These are phyloP conservation scores for Netelia melanura DNA, from an alignment of 2,888 invertebrate genomes.

Conservation along the genomic window DNA sequence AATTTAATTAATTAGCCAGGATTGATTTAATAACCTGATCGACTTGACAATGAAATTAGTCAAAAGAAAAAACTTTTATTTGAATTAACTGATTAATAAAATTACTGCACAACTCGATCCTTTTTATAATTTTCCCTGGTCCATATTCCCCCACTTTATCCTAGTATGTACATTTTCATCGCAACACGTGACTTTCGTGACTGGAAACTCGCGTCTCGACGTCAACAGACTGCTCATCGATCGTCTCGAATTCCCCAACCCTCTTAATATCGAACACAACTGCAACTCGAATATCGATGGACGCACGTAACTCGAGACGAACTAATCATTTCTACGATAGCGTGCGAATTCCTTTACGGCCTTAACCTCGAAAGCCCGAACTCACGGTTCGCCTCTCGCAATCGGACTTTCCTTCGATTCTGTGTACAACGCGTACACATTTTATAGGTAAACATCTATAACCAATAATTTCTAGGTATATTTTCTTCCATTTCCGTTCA, in stretches of 20 bases:
- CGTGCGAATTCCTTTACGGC: slow-evolving; percentile 64
- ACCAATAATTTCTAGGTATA: not conserved
- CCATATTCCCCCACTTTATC: too few species aligned
- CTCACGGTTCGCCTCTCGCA: not conserved
- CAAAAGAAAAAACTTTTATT: too few species aligned
- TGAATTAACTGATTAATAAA: too few species aligned
- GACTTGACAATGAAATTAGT: too few species aligned
- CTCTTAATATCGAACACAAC: not conserved
- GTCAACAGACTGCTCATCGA: slow-evolving; percentile 51
- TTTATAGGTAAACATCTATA: too few species aligned
- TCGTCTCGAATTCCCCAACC: not conserved
- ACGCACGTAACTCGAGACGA: slow-evolving; percentile 15
- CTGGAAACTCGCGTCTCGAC: slow-evolving; percentile 20
- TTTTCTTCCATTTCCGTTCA: slow-evolving; percentile 6
- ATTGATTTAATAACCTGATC: too few species aligned
- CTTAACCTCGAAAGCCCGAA: slow-evolving; percentile 62
- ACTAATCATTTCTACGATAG: slow-evolving; percentile 62
- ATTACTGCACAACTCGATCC: too few species aligned
- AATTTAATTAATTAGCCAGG: too few species aligned
- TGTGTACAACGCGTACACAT: not conserved
- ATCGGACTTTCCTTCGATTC: not conserved
- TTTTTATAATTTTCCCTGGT: too few species aligned
- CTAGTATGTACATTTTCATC: too few species aligned
- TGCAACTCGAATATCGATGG: slow-evolving; percentile 1
- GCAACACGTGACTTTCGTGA: slow-evolving; percentile 29